A percentile compares a stretch with the other conserved stretches of the same genome.
These are phyloP conservation scores for Glaucopsyche alexis DNA, from an alignment of 2,888 invertebrate genomes.

Conservation along the genomic window DNA sequence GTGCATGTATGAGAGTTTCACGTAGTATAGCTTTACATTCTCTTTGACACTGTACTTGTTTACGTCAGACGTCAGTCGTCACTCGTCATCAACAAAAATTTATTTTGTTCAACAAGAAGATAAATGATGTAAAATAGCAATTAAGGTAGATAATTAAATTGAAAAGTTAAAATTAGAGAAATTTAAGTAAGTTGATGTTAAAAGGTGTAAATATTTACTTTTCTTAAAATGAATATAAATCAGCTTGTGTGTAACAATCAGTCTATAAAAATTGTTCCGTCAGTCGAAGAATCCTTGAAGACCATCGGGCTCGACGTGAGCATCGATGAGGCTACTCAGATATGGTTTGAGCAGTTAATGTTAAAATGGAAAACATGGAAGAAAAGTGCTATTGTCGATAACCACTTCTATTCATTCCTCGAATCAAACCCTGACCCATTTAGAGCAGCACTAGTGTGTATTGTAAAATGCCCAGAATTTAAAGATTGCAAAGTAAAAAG, in stretches of 20 bases:
- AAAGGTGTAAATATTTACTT: neutral
- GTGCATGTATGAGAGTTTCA: too few relatives aligned
- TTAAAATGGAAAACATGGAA: conserved; percentile 76
- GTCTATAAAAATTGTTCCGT: conserved; percentile 71
- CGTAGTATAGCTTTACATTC: too few relatives aligned
- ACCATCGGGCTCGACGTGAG: conserved; percentile 64
- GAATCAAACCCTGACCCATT: conserved; percentile 79
- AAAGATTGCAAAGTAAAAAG: conserved; percentile 82
- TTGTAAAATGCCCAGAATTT: conserved; percentile 82
- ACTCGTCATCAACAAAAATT: too few relatives aligned
- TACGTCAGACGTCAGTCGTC: too few relatives aligned
- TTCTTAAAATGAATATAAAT: conserved; percentile 35
- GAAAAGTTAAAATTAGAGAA: too few relatives aligned
- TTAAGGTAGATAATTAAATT: too few relatives aligned
- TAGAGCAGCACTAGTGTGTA: conserved; percentile 78
- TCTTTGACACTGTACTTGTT: too few relatives aligned
- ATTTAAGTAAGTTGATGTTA: neutral
- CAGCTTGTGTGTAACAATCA: conserved; percentile 47
- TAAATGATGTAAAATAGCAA: too few relatives aligned
- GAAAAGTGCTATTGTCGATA: conserved; percentile 74
- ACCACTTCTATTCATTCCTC: conserved; percentile 71
- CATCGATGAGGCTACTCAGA: conserved; percentile 58
- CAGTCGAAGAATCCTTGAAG: conserved; percentile 65
- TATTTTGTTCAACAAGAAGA: too few relatives aligned
- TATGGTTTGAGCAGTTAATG: conserved; percentile 70